These are phyloP conservation scores for Melitaea athalia DNA, from an alignment of 2,888 invertebrate species.

Conservation along the genomic window DNA sequence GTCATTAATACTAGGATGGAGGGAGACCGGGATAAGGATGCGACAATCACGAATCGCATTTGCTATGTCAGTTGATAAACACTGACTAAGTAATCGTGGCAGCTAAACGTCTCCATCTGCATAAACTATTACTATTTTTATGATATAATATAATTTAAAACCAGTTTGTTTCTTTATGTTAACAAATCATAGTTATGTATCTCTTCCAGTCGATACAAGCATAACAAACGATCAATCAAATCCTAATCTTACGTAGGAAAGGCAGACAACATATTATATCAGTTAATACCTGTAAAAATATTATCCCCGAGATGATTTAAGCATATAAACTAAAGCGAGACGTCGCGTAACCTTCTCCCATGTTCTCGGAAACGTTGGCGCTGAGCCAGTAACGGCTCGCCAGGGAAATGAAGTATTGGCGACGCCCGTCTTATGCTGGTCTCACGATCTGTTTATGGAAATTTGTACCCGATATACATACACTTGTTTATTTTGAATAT, in stretches of 20 bases:
- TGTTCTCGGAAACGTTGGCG: conserved; percentile 79
- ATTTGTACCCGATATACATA: conserved; percentile 57
- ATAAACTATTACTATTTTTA: conserved; percentile 11
- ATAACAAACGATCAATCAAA: not conserved
- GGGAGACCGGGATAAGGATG: conserved; percentile 71
- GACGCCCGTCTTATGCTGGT: conserved; percentile 68
- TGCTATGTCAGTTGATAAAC: conserved; percentile 39
- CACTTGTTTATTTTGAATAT: conserved; percentile 63
- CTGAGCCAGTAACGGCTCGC: conserved; percentile 65
- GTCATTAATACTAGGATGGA: conserved; percentile 70
- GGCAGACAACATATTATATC: conserved; percentile 12
- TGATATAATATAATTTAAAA: not conserved
- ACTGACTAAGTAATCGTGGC: conserved; percentile 20
- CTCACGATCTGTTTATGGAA: conserved; percentile 74
- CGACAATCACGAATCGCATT: conserved; percentile 62
- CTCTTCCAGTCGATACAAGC: not conserved
- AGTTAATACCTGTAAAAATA: conserved; percentile 57
- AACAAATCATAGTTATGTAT: not conserved
- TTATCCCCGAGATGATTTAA: conserved; percentile 75
- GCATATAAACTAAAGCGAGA: conserved; percentile 78
- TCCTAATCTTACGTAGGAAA: not conserved
- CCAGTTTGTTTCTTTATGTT: not conserved
- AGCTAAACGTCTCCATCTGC: conserved; percentile 10
- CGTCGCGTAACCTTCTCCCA: conserved; percentile 78
- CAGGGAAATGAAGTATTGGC: conserved; percentile 74